phyloP scores from a whole-genome alignment of 1,140 invertebrate species.

The Stegodyphus mimosarum region DNA sequence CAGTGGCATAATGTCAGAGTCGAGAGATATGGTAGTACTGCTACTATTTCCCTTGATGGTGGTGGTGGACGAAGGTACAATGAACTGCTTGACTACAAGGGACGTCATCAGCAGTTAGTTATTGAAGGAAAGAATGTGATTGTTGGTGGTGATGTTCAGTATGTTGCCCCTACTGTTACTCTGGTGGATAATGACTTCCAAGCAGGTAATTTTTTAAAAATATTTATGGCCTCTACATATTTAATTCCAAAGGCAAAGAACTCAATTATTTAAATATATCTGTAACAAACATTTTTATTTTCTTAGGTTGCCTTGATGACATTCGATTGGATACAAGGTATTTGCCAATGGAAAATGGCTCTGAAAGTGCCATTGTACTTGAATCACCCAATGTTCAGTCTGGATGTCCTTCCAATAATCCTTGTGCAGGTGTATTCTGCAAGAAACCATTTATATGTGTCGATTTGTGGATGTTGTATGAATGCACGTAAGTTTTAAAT shows the following conservation, averaged over 20 bases:
- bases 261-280: too few relatives aligned
- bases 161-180: slow-evolving; percentile 80
- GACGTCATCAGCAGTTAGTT: slow-evolving; percentile 86
- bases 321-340: slow-evolving; percentile 91
- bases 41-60: slow-evolving; percentile 92
- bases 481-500: slow-evolving; percentile 80
- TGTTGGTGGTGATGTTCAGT: slow-evolving; percentile 93
- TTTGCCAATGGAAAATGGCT: slow-evolving; percentile 92
- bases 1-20: slow-evolving; percentile 94
- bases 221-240: too few relatives aligned
- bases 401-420: slow-evolving; percentile 92
- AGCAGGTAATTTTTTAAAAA: slow-evolving; percentile 77
- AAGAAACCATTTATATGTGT: slow-evolving; percentile 94
- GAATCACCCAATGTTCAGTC: slow-evolving; percentile 89
- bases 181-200: slow-evolving; percentile 96
- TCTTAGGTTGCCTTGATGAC: slow-evolving; percentile 82
- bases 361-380: slow-evolving; percentile 93
- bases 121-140: slow-evolving; percentile 95
- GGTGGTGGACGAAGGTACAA: slow-evolving; percentile 95
- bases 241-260: too few relatives aligned
- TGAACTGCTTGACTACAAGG: slow-evolving; percentile 89
- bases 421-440: slow-evolving; percentile 91
- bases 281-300: slow-evolving; percentile 60
- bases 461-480: slow-evolving; percentile 95
- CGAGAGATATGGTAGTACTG: slow-evolving; percentile 87